Evolutionary conservation across 2,888 invertebrate species (phyloP).

Genomic region (Melieria picta): DNA sequence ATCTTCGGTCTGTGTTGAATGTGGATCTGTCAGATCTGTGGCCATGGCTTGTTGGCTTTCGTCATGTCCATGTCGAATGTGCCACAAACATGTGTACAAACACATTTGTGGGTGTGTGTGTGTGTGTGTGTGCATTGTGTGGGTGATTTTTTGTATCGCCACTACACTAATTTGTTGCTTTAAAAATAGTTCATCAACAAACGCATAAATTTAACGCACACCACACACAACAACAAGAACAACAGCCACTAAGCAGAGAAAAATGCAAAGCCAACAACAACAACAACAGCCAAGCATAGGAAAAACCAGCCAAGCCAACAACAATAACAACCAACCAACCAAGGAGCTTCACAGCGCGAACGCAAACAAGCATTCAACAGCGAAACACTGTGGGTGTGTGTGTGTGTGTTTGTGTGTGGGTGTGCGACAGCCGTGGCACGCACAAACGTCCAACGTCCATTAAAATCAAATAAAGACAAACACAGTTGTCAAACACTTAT

Average conservation of each 20-base stretch:
- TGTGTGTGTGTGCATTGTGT: background rate
- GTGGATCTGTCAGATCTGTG: background rate
- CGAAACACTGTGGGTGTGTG: too few relatives aligned
- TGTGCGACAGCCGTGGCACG: background rate
- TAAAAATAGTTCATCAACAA: slow-evolving; percentile 17
- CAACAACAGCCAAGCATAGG: too few relatives aligned
- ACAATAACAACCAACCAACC: too few relatives aligned
- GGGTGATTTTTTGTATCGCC: background rate
- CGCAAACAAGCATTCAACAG: too few relatives aligned
- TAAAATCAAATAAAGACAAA: slow-evolving; percentile 24
- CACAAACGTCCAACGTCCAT: slow-evolving; percentile 25
- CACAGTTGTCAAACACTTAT: slow-evolving; percentile 36
- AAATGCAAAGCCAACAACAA: background rate
- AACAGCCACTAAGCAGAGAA: background rate
- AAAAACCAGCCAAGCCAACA: too few relatives aligned
- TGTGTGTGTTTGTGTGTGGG: too few relatives aligned
- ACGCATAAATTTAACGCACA: slow-evolving; percentile 4
- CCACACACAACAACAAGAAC: background rate
- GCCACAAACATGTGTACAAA: background rate
- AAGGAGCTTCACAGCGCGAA: too few relatives aligned
- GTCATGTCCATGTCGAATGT: background rate
- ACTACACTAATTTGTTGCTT: background rate
- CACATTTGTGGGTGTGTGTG: background rate
- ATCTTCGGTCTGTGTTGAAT: background rate
- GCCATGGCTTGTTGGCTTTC: too few relatives aligned